Evolutionary conservation across 2,113 vertebrate species (phyloP), one percentile per base, ranked within the genome.

Genomic region (western clawed frog (Xenopus tropicalis)): DNA sequence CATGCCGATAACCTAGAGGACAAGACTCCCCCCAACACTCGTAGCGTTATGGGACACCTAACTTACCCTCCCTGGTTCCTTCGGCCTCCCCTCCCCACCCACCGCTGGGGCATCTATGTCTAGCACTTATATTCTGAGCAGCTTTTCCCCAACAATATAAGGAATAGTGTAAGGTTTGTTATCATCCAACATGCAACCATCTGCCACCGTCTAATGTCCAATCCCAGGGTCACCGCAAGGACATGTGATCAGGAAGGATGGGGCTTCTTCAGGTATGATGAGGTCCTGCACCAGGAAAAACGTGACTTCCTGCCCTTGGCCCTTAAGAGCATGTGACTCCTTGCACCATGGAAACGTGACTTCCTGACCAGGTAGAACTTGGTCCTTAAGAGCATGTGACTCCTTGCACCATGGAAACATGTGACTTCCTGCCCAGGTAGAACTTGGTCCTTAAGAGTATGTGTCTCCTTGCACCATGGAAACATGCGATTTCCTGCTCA

Each of bases 1-100:
- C 73, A 76, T 76, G 73, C 66, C 62, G 66, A 76, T 59, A 63
- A 62, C 44, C 3, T 69, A 76, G 59, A 56, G 51, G 48, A 68
- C 63, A 37, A 37, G 63, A 29, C 20, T 48, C 29, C 58, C 66
- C 66, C 6, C 5, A 9, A 37, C 29, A 37, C 25, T 29, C 29
- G 10, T 37, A 58, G 16, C 51, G 29, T n/a, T 56, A 22, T 42
- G 57, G 19, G 48, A 69, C 43, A 54, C 48, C 8, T 58, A 11
- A 14, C 21, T 10, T 42, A 14, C 42, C 44, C 16, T 23, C 25
- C 22, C 52, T 9, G 68, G 4, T 24, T 44, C 13, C 19, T 46
- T 19, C 3, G 6, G 22, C 24, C 4, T 9, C 59, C 43, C 44
- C 37, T 54, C 19, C 19, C 52, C 8, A 3, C 52, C 46, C 9